Evolutionary conservation across 2,888 invertebrate genomes (phyloP).

Genomic region (Gari tellinella): DNA sequence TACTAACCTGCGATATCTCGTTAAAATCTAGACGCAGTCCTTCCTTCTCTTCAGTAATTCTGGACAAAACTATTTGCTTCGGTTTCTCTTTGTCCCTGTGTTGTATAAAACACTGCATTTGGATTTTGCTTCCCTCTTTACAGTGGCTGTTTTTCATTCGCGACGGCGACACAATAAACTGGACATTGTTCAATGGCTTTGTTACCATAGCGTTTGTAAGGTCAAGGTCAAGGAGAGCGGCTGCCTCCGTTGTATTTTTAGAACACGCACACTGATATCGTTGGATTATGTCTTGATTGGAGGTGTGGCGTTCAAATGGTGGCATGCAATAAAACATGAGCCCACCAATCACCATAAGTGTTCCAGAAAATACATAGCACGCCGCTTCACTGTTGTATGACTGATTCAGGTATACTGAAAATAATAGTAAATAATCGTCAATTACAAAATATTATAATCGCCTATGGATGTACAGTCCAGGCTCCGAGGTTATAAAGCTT

Average conservation of each 20-base stretch:
- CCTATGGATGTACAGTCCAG: too few relatives aligned
- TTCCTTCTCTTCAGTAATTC: conserved; percentile 79
- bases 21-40: conserved; percentile 71
- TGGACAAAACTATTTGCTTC: conserved; percentile 75
- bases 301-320: conserved; percentile 76
- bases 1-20: conserved; percentile 58
- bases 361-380: conserved; percentile 80
- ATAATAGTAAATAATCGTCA: too few relatives aligned
- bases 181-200: conserved; percentile 74
- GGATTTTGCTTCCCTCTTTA: conserved; percentile 71
- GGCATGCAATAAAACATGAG: conserved; percentile 79
- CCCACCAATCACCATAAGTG: conserved; percentile 76
- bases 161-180: conserved; percentile 73
- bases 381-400: conserved; percentile 66
- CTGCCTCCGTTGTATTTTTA: conserved; percentile 77
- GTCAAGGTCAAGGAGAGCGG: conserved; percentile 79
- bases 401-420: conserved; percentile 78
- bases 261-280: conserved; percentile 74
- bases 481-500: too few relatives aligned
- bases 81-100: conserved; percentile 77
- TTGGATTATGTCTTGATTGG: conserved; percentile 80
- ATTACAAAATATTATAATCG: too few relatives aligned
- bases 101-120: conserved; percentile 77
- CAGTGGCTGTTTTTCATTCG: conserved; percentile 68
- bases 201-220: conserved; percentile 74